phyloP scores from a whole-genome alignment of 2,888 invertebrate genomes.

The Flabesymbios commensalis region DNA sequence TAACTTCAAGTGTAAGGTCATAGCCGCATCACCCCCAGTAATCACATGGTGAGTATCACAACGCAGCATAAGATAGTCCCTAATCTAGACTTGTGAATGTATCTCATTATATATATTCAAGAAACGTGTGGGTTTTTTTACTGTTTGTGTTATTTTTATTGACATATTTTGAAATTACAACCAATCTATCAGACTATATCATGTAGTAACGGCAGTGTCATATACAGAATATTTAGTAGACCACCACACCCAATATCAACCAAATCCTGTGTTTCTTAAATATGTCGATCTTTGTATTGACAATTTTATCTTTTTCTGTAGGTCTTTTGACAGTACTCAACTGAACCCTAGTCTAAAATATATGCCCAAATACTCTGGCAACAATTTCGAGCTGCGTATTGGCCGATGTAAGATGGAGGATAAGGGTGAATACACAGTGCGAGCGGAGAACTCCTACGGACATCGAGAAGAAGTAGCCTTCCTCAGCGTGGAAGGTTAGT shows the following conservation, averaged over 20 bases:
- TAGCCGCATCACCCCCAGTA: conserved; percentile 88
- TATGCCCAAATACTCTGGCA: conserved; percentile 96
- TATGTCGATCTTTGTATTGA: too few relatives aligned
- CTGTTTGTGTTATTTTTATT: too few relatives aligned
- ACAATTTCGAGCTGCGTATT: conserved; percentile 96
- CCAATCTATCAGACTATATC: too few relatives aligned
- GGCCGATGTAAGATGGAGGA: conserved; percentile 91
- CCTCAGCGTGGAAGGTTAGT: conserved; percentile 58
- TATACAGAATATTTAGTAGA: too few relatives aligned
- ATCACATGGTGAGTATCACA: conserved; percentile 84
- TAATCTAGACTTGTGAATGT: too few relatives aligned
- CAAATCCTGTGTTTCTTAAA: too few relatives aligned
- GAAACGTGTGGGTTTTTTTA: too few relatives aligned
- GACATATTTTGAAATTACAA: too few relatives aligned
- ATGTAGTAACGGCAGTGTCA: too few relatives aligned
- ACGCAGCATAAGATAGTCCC: too few relatives aligned
- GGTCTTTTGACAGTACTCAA: conserved; percentile 50
- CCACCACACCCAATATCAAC: too few relatives aligned
- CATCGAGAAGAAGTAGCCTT: conserved; percentile 51
- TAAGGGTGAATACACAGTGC: conserved; percentile 94
- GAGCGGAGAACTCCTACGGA: conserved; percentile 61
- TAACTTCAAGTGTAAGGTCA: conserved; percentile 95
- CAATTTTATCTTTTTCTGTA: conserved; percentile 17
- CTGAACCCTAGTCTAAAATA: conserved; percentile 96
- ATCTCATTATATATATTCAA: too few relatives aligned